Conservation (phyloP, 1,140 invertebrate genomes). For the Doryteuthis pealeii region DNA sequence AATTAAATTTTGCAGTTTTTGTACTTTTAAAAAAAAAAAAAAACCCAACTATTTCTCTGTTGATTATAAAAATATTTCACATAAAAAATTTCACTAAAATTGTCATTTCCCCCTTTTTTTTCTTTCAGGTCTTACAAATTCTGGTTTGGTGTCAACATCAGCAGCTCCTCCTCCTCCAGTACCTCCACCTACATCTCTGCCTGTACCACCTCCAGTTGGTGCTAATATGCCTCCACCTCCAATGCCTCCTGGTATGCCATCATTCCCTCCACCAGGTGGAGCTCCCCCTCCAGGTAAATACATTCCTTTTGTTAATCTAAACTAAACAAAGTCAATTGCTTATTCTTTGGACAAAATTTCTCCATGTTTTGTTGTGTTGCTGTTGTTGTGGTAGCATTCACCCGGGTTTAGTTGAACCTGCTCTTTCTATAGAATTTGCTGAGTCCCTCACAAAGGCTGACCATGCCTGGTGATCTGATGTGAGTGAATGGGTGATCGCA, state of each 20-base stretch:
- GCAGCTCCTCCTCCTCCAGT: slow-evolving; percentile 51
- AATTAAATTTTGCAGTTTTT: too few relatives aligned
- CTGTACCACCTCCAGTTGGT: slow-evolving; percentile 65
- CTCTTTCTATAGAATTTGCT: not conserved
- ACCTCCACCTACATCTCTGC: slow-evolving; percentile 58
- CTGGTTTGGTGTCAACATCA: slow-evolving; percentile 19
- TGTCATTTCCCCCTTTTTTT: too few relatives aligned
- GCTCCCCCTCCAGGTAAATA: slow-evolving; percentile 41
- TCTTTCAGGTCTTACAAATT: slow-evolving; percentile 15
- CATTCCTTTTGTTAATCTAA: not conserved
- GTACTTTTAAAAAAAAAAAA: too few relatives aligned
- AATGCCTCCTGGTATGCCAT: slow-evolving; percentile 48
- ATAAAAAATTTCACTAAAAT: too few relatives aligned
- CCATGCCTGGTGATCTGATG: too few relatives aligned
- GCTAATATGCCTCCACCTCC: slow-evolving; percentile 32
- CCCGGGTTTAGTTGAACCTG: not conserved
- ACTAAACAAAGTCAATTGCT: too few relatives aligned
- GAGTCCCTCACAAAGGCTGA: too few relatives aligned
- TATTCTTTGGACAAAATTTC: too few relatives aligned
- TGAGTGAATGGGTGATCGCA: too few relatives aligned
- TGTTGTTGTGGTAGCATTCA: not conserved
- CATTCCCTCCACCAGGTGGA: slow-evolving; percentile 35
- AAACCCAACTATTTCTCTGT: too few relatives aligned
- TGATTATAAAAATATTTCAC: too few relatives aligned
- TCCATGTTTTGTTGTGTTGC: not conserved